Base-by-base conservation (phyloP, 2,113 vertebrate genomes). In the Tichodroma muraria region DNA sequence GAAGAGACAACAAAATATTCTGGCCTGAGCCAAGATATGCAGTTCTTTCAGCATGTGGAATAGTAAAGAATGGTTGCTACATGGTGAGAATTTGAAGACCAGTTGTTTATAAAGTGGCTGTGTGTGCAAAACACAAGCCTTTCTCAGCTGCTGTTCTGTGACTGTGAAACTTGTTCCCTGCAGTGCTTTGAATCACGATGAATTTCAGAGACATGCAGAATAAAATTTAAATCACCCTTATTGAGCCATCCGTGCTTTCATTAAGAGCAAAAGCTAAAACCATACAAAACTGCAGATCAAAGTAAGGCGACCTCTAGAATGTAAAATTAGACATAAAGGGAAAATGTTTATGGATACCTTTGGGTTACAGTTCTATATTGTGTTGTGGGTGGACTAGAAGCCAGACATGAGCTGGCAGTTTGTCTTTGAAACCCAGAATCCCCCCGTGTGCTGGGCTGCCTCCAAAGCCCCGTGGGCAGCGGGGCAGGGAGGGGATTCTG, bases 361-460 rank as follows among this genome's bases (percentile, higher is more conserved):
- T 73, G 64, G 9, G 16, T 63, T 77, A n/a, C 20, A 38, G 11
- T 80, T 73, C 44, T 59, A 0, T 85, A 11, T 50, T 2, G 1
- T 69, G 57, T n/a, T 69, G 28, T 4, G 35, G 33, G 16, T 60
- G 24, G 42, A 16, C 31, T 27, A 68, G 47, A 61, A 40, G n/a
- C 14, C 44, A 44, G 25, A 35, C 21, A 33, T 5, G 40, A 23
- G 8, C 17, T 27, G 11, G 14, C 13, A 31, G 10, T 22, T 30
- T n/a, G 45, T 38, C 6, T 15, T 40, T 25, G 45, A 8, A 68
- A 4, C 14, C 35, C 38, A 75, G n/a, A 81, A 11, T 13, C 23
- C 24, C 2, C 0, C 13, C 4, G 0, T 30, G 0, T n/a, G 12
- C 45, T 53, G 45, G 28, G 53, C 33, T 21, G n/a, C 60, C 45